Evolutionary conservation across 1,140 invertebrate species (phyloP), one percentile per base, ranked within the genome.

Genomic region (Heliconius eleuchia): DNA sequence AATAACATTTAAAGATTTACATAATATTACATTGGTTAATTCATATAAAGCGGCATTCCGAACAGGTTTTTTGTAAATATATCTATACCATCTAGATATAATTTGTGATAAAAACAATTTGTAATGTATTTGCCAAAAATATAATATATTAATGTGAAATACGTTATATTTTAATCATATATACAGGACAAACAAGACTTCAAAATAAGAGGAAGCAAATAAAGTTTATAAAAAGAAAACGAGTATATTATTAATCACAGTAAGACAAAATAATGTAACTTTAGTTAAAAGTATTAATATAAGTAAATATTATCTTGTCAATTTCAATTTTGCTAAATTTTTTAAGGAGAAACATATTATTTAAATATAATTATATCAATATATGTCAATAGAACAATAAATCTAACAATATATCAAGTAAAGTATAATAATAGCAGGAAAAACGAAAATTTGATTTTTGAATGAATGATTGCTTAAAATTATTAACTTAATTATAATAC

Each of bases 1-100:
- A 52, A 73, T 73, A 73, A 73, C 46, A 23, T 73, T 52, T 13
- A 27, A 73, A n/a, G 27, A 66, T 66, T 66, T 13, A 46, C 27
- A 66, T 66, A 30, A 66, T 27, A 66, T 30, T 66, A 30, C 3
- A 30, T 66, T 66, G 30, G 11, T 66, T 30, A 30, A 30, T 66
- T 66, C 30, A 66, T 66, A 66, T 66, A 30, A 66, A 30, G 27
- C 27, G 5, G 27, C 27, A 66, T 30, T 66, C 60, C 60, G 23
- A 66, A 30, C 60, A 66, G 27, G 60, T 66, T 66, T 30, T 66
- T 66, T 66, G 11, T 66, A 66, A 30, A 66, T 66, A 23, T 66
- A 27, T 66, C 13, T 66, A 66, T 23, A 66, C 60, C 60, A 27
- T 66, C 60, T 66, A 66, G 60, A 66, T 66, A 27, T 5, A 66